phyloP scores from a whole-genome alignment of 2,888 invertebrate genomes.

The Dryocosmus kuriphilus region DNA sequence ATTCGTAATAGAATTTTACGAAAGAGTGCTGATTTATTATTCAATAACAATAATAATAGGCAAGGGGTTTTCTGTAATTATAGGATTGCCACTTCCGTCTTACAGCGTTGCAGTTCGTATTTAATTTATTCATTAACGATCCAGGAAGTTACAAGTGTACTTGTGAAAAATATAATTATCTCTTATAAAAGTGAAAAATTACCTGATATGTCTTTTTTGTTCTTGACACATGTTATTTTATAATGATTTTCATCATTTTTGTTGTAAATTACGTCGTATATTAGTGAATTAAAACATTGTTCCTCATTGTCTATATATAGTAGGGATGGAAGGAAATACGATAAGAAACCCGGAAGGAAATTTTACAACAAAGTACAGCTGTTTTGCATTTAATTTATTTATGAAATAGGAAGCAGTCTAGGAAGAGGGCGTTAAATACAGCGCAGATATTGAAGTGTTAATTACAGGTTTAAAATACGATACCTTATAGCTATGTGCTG shows the following conservation, averaged over 20 bases:
- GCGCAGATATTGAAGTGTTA: background rate
- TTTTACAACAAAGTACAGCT: background rate
- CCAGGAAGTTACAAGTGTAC: background rate
- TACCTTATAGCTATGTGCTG: background rate
- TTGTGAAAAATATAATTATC: background rate
- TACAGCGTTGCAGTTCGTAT: background rate
- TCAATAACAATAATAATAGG: background rate
- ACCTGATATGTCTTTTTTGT: background rate
- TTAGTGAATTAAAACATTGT: background rate
- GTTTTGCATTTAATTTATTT: background rate
- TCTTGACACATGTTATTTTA: background rate
- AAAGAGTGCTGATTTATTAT: background rate
- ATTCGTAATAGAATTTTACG: background rate
- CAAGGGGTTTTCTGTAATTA: background rate
- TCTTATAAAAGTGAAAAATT: background rate
- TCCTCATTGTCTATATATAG: no score
- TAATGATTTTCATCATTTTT: background rate
- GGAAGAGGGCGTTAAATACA: background rate
- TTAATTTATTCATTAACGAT: conserved; percentile 1
- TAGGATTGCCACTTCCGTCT: background rate
- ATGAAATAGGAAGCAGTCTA: background rate
- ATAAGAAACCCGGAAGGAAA: background rate
- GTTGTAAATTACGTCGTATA: no score
- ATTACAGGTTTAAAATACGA: background rate
- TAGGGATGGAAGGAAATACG: background rate